Conservation (phyloP, 2,888 invertebrate species). For the Brenthis ino region DNA sequence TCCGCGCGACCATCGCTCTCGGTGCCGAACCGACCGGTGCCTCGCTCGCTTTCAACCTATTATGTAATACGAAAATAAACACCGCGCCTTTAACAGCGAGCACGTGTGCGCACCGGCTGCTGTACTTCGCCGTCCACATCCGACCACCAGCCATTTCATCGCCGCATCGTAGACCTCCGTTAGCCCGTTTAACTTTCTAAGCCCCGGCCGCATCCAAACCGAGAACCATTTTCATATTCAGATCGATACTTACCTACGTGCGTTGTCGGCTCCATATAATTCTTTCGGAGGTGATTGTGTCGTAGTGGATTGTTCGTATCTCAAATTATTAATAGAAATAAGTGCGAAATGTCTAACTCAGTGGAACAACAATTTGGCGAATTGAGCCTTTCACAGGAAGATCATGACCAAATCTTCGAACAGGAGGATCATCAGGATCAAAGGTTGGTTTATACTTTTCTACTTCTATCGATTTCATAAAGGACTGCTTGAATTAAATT, state of each 20-base stretch:
- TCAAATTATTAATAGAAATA: constrained; percentile 4
- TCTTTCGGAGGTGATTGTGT: constrained; percentile 35
- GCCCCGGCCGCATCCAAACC: constrained; percentile 15
- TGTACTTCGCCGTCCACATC: constrained; percentile 40
- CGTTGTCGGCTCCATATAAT: constrained; percentile 20
- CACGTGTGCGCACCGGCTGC: constrained; percentile 65
- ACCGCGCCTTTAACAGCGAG: constrained; percentile 57
- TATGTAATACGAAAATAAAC: constrained; percentile 73
- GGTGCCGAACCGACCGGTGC: constrained; percentile 41
- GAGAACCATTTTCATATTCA: constrained; percentile 11
- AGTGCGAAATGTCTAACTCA: constrained; percentile 66
- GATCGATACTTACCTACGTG: constrained; percentile 23
- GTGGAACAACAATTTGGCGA: constrained; percentile 87
- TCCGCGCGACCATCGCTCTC: constrained; percentile 45
- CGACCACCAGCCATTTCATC: constrained; percentile 38
- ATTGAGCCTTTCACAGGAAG: constrained; percentile 86
- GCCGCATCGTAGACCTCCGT: constrained; percentile 37
- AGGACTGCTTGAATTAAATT: too few species aligned
- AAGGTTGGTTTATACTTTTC: constrained; percentile 68
- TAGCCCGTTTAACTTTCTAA: constrained; percentile 1
- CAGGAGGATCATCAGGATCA: constrained; percentile 83
- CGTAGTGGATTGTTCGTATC: constrained; percentile 27
- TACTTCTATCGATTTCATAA: neutral
- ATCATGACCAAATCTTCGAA: constrained; percentile 88
- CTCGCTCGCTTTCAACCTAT: constrained; percentile 50